A percentile compares a stretch with the other conserved stretches of the same genome.
These are phyloP conservation scores for Pheosia gnoma DNA, from an alignment of 2,888 invertebrate species.

Conservation along the genomic window DNA sequence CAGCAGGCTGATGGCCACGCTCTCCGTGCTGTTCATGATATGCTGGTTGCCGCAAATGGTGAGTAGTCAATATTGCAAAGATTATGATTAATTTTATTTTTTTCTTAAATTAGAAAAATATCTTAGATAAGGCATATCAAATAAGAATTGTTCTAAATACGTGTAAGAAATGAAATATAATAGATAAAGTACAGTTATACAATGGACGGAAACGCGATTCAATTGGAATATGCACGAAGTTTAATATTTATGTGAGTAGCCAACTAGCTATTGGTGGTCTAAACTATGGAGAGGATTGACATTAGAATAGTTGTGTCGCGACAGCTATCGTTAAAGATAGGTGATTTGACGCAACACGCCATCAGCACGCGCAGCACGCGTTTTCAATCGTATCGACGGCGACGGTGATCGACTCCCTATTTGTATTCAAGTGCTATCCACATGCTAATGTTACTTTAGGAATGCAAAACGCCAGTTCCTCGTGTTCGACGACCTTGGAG, in stretches of 20 bases:
- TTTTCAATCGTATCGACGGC: slow-evolving; percentile 29
- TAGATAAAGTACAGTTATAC: not conserved
- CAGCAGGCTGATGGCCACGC: slow-evolving; percentile 92
- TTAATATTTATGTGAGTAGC: not conserved
- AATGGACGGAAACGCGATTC: not conserved
- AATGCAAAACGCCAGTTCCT: slow-evolving; percentile 42
- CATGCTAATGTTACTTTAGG: slow-evolving; percentile 15
- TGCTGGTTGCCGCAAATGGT: slow-evolving; percentile 97
- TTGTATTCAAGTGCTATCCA: slow-evolving; percentile 43
- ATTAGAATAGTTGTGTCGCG: slow-evolving; percentile 30
- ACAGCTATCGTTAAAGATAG: slow-evolving; percentile 25
- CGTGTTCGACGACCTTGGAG: slow-evolving; percentile 47
- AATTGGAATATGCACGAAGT: not conserved
- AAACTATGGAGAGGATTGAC: slow-evolving; percentile 27
- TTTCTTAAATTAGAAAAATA: too few species aligned
- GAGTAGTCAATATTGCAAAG: slow-evolving; percentile 40
- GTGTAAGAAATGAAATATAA: too few species aligned
- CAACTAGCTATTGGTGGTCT: not conserved
- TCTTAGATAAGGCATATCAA: too few species aligned
- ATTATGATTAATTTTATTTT: too few species aligned
- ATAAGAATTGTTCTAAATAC: too few species aligned
- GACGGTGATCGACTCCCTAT: slow-evolving; percentile 32
- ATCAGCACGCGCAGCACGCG: slow-evolving; percentile 39
- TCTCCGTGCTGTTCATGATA: slow-evolving; percentile 91
- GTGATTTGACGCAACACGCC: slow-evolving; percentile 15